phyloP scores from a whole-genome alignment of 2,888 invertebrate genomes.

The Dugesia japonica region DNA sequence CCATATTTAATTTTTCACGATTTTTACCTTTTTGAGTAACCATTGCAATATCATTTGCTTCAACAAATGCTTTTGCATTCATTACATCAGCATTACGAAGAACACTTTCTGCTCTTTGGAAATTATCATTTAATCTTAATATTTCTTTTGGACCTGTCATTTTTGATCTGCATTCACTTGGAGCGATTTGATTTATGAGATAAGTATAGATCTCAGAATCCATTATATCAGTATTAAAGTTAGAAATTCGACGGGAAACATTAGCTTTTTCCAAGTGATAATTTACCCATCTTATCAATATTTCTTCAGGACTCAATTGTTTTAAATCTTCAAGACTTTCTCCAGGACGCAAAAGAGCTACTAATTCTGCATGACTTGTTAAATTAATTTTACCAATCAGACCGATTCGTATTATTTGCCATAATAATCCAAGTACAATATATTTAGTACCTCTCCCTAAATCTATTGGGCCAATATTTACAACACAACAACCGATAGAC shows the following conservation, averaged over 20 bases:
- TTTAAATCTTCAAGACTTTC: conserved; percentile 80
- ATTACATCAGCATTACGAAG: conserved; percentile 85
- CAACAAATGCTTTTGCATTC: conserved; percentile 82
- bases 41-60: conserved; percentile 79
- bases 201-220: conserved; percentile 90
- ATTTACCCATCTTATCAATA: conserved; percentile 85
- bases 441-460: conserved; percentile 76
- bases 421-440: conserved; percentile 75
- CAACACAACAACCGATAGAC: conserved; percentile 71
- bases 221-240: conserved; percentile 79
- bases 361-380: conserved; percentile 81
- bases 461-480: conserved; percentile 83
- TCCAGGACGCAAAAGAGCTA: conserved; percentile 59
- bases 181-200: conserved; percentile 82
- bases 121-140: conserved; percentile 36
- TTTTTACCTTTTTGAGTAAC: conserved; percentile 58
- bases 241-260: conserved; percentile 61
- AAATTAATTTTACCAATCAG: conserved; percentile 88
- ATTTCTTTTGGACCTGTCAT: conserved; percentile 22
- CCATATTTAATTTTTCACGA: conserved; percentile 69
- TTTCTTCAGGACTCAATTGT: conserved; percentile 67
- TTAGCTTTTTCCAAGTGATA: conserved; percentile 78
- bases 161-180: conserved; percentile 62
- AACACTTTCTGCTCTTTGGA: conserved; percentile 72
- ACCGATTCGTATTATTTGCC: conserved; percentile 90